These are phyloP conservation scores for Brachystomella parvula DNA, from an alignment of 1,140 invertebrate genomes.

Conservation along the genomic window DNA sequence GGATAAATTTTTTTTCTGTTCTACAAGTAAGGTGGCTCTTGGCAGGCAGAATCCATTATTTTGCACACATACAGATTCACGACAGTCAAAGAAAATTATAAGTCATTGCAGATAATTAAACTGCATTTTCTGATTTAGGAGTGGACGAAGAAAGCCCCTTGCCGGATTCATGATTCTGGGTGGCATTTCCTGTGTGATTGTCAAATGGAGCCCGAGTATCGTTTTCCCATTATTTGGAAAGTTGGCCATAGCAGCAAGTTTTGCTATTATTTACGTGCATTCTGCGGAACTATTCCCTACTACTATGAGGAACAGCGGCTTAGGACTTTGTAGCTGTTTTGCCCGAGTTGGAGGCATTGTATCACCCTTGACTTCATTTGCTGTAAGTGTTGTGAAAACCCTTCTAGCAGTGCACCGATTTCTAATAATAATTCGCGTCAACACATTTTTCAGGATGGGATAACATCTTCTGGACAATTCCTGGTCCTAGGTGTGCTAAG, in stretches of 20 bases:
- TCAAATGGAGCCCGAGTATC: conserved; percentile 19
- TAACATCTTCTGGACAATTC: conserved; percentile 22
- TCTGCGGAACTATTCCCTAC: conserved; percentile 49
- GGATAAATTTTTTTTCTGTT: too few relatives aligned
- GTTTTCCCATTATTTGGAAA: conserved; percentile 44
- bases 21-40: too few relatives aligned
- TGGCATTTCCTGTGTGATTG: conserved; percentile 25
- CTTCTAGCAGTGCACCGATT: too few relatives aligned
- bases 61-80: too few relatives aligned
- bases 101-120: too few relatives aligned
- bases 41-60: too few relatives aligned
- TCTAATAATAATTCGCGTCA: too few relatives aligned
- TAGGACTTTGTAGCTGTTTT: conserved; percentile 44
- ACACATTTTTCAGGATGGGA: conserved; percentile 15
- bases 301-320: conserved; percentile 43
- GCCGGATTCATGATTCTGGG: conserved; percentile 33
- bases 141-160: conserved; percentile 26
- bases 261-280: conserved; percentile 43
- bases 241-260: conserved; percentile 44
- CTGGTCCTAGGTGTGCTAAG: conserved; percentile 26
- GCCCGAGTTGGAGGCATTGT: conserved; percentile 47
- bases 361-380: conserved; percentile 41
- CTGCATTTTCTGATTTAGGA: conserved; percentile 21
- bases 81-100: too few relatives aligned
- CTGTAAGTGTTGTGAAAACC: too few relatives aligned